These are phyloP conservation scores for Bombus confusus DNA, from an alignment of 1,140 invertebrate genomes.

Conservation along the genomic window DNA sequence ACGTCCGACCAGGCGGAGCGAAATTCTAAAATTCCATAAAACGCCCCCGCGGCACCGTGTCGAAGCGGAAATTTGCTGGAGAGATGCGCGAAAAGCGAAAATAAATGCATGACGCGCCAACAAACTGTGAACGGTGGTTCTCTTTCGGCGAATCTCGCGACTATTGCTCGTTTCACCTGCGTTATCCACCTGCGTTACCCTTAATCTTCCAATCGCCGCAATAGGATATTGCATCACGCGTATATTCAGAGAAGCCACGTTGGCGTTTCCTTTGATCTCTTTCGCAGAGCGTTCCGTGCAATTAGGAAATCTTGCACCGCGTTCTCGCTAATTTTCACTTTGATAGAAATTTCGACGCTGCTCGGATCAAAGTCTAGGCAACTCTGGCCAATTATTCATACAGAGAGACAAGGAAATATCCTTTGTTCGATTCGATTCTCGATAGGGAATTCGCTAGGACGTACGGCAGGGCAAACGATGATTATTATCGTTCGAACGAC, in stretches of 20 bases:
- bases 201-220: not conserved
- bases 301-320: too few relatives aligned
- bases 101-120: slow-evolving; percentile 28
- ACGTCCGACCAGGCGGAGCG: slow-evolving; percentile 2
- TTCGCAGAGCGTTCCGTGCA: not conserved
- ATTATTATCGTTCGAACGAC: not conserved
- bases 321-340: not conserved
- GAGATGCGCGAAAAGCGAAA: slow-evolving; percentile 13
- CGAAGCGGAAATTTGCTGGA: too few relatives aligned
- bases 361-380: not conserved
- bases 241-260: not conserved
- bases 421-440: not conserved
- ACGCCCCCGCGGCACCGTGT: not conserved
- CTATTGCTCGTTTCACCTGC: too few relatives aligned
- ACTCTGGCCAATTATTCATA: accelerated
- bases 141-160: not conserved
- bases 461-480: not conserved
- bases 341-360: not conserved
- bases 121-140: not conserved
- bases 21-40: slow-evolving; percentile 44
- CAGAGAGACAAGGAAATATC: not conserved
- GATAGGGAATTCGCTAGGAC: not conserved
- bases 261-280: not conserved
- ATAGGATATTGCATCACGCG: too few relatives aligned
- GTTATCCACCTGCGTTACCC: not conserved